Evolutionary conservation across 2,797 vertebrate species (phyloP), one percentile per base, ranked within the genome.

Genomic region (Pogonophryne albipinna): DNA sequence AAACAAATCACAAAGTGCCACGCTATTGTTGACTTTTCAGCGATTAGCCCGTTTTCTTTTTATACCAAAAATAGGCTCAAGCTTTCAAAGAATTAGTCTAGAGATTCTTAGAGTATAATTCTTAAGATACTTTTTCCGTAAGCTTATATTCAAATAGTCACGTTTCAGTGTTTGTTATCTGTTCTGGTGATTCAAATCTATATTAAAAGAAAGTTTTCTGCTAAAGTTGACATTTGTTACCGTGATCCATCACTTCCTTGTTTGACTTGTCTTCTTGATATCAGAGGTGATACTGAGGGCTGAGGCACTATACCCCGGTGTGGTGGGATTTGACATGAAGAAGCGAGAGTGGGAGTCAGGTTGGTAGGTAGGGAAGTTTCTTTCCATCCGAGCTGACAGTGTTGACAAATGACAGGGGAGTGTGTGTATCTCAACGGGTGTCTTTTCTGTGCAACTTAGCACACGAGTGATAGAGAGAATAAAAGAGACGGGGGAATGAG

Each of bases 321-420:
- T 46, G 60, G 38, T 65, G 81, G 81, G 81, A 85, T 80, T 61
- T 79, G 85, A 89, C 78, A 88, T 81, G 50, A 81, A 87, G 64
- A 73, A 71, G 62, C 11, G 41, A 20, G 47, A 72, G 81, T 60
- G 47, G 79, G 83, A 2, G 64, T 63, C 1, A 31, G 66, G 71
- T 4, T 69, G 74, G 74, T 8, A 72, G 56, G 65, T 45, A 31
- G 68, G 61, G 65, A 73, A 79, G 74, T 78, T 72, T 74, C 73
- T 72, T 81, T 81, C 87, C 71, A 92, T 86, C 80, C 20, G 12
- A 81, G 70, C 78, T 84, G 85, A 91, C 87, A 88, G 71, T 78
- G 78, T 82, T 91, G 89, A 91, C 86, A 90, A 89, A 88, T 86
- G 89, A 89, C 84, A 78, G 45, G 79, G 66, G 80, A 80, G 79